These are phyloP conservation scores for Rosalia funebris DNA, from an alignment of 2,888 invertebrate genomes.

Conservation along the genomic window DNA sequence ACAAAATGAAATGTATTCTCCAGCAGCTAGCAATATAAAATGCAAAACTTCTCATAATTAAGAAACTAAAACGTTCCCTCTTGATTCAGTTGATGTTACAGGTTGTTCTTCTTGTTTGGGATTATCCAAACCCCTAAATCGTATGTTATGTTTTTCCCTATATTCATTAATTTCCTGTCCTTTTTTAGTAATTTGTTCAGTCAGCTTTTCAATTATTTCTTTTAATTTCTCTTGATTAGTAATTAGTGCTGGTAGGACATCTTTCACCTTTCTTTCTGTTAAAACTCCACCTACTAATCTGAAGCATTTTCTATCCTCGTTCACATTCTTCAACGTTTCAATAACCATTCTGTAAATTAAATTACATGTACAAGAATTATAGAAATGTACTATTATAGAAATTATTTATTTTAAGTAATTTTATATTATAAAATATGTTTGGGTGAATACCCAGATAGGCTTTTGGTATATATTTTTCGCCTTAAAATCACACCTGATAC, in stretches of 20 bases:
- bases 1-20: slow-evolving; percentile 7
- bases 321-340: slow-evolving; percentile 88
- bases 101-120: slow-evolving; percentile 63
- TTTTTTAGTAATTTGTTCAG: slow-evolving; percentile 84
- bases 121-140: slow-evolving; percentile 72
- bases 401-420: no score
- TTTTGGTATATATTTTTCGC: not conserved
- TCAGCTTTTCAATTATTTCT: slow-evolving; percentile 80
- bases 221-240: slow-evolving; percentile 83
- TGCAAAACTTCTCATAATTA: slow-evolving; percentile 47
- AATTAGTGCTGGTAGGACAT: slow-evolving; percentile 85
- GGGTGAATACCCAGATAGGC: no score
- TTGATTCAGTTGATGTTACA: slow-evolving; percentile 52
- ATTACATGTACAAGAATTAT: no score
- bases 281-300: slow-evolving; percentile 94
- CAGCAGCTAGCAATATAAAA: slow-evolving; percentile 11
- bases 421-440: no score
- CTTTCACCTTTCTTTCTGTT: slow-evolving; percentile 91
- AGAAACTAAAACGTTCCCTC: slow-evolving; percentile 63
- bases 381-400: no score
- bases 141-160: slow-evolving; percentile 89
- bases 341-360: slow-evolving; percentile 89
- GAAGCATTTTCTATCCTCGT: slow-evolving; percentile 87
- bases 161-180: slow-evolving; percentile 92
- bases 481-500: slow-evolving; percentile 55